Base-by-base conservation (phyloP, 2,888 invertebrate genomes). In the Drosophila melanosoma region DNA sequence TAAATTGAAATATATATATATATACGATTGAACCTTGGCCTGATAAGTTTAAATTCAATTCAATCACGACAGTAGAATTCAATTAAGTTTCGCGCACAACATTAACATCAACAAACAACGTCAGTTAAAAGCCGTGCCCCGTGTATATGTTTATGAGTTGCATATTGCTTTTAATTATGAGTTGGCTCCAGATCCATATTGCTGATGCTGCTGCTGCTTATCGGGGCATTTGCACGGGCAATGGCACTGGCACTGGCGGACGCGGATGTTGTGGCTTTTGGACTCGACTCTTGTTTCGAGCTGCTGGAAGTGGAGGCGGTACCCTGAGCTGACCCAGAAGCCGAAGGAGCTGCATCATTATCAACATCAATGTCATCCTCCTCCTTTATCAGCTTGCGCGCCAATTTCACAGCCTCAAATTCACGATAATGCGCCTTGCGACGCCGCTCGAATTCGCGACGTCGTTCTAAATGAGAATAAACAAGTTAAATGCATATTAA, bases 391-490 rank as follows among this genome's bases (percentile, higher is more conserved):
- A 99, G 94, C 93, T 98, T 97, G 84, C 98, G 95, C 32, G 99
- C 98, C 90, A 98, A 93, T 93, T 98, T 97, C 10, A 99, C 96
- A 0, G 98, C 99, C 93, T 98, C 96, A 93, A 97, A 99, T 93
- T 99, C 99, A 93, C 99, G 98, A 93, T 99, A 99, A 91, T 99
- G 99, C 87, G 97, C 96, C 94, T 98, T 99, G 75, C 99, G 95
- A 92, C 98, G 99, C 82, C 96, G 95, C 93, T 99, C 98, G 91
- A 99, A 99, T 74, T 96, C 96, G 89, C 95, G 94, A 87, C 96
- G 95, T 88, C 95, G 95, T 82, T 94, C 96, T 96, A 87, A 45
- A 90, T 89, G 20, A 45, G 0, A 56, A 71, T 3, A 29, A 10
- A n/a, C 7, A n/a, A 48, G 15, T 42, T 36, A 57, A 38, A 36